A percentile compares a stretch with the other conserved stretches of the same genome.
Conservation (phyloP, 2,888 invertebrate species). For the Acholoe squamosa region DNA sequence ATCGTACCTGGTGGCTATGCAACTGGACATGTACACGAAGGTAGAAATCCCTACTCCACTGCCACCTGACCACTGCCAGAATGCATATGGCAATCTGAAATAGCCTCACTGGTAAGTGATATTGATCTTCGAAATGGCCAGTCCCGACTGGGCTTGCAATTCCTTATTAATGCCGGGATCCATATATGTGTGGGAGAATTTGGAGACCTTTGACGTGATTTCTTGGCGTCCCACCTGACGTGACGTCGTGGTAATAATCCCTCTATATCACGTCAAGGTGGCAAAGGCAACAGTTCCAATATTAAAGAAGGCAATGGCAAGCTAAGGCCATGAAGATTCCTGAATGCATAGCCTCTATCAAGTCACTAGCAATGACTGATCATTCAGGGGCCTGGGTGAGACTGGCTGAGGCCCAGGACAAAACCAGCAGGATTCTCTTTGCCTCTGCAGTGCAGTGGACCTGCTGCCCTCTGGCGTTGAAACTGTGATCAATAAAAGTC, state of each 20-base stretch:
- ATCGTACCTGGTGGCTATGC: too few relatives aligned
- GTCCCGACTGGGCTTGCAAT: background rate
- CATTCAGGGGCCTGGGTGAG: background rate
- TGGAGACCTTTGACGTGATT: background rate
- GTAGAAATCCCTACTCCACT: too few relatives aligned
- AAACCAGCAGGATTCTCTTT: background rate
- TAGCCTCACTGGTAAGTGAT: too few relatives aligned
- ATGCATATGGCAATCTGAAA: too few relatives aligned
- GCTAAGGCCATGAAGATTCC: background rate
- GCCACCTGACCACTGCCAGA: too few relatives aligned
- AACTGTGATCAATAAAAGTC: background rate
- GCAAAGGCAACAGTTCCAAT: too few relatives aligned
- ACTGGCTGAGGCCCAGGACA: background rate
- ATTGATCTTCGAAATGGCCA: too few relatives aligned
- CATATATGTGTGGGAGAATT: background rate
- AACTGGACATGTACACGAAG: too few relatives aligned
- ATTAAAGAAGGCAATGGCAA: too few relatives aligned
- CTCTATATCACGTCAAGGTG: too few relatives aligned
- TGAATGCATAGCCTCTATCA: background rate
- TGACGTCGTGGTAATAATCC: too few relatives aligned
- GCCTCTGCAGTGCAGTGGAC: background rate
- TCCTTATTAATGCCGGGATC: background rate
- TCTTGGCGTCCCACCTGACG: background rate
- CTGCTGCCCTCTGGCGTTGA: constrained; percentile 15
- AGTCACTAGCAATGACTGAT: background rate